Evolutionary conservation across 2,113 vertebrate species (phyloP).

Genomic region (Tamias sibiricus): DNA sequence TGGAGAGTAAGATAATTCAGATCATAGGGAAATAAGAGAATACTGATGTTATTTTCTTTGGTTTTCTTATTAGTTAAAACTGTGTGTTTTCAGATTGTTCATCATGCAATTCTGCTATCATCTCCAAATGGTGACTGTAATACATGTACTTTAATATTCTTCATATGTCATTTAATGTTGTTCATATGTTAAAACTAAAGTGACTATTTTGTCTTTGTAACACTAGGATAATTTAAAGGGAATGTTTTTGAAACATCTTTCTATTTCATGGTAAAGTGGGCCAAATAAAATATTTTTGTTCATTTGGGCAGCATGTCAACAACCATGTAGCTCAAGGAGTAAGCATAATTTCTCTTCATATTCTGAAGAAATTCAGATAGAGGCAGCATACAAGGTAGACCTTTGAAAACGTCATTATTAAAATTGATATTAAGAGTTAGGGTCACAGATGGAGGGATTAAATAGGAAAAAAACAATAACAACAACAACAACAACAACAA

Average conservation of each 20-base stretch:
- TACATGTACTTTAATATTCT: conserved; percentile 67
- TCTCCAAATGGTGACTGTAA: conserved; percentile 71
- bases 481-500: too few species aligned
- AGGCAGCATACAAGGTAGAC: not conserved
- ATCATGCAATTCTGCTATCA: conserved; percentile 43
- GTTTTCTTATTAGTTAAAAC: conserved; percentile 30
- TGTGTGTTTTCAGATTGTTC: conserved; percentile 58
- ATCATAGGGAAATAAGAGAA: conserved; percentile 57
- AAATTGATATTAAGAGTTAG: not conserved
- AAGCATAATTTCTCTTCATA: conserved; percentile 65
- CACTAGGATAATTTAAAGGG: conserved; percentile 77
- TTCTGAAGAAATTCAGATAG: conserved; percentile 63
- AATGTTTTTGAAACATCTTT: conserved; percentile 80
- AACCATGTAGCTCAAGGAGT: conserved; percentile 73
- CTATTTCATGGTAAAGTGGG: conserved; percentile 73
- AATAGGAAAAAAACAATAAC: not conserved
- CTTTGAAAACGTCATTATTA: conserved; percentile 35
- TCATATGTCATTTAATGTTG: conserved; percentile 72
- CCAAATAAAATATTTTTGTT: conserved; percentile 79
- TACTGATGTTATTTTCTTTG: conserved; percentile 48
- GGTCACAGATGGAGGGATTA: not conserved
- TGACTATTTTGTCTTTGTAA: conserved; percentile 74
- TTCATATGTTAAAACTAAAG: conserved; percentile 75
- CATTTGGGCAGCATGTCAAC: conserved; percentile 65
- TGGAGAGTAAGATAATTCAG: conserved; percentile 49